Evolutionary conservation across 2,888 invertebrate genomes (phyloP), one percentile per base, ranked within the genome.

Genomic region (Rhaphigaster nebulosa): DNA sequence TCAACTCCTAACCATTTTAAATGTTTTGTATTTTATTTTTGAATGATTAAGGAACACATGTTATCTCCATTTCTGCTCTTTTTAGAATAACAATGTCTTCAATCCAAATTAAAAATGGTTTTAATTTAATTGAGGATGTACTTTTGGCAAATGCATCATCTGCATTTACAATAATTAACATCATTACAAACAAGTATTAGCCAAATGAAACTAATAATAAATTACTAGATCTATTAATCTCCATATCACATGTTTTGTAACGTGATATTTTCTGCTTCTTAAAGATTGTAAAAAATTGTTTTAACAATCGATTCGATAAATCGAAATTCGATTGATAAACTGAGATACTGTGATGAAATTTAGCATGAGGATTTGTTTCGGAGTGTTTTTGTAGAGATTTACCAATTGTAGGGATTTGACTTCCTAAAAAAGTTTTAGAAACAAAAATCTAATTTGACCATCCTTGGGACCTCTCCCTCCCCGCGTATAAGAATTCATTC

Each of bases 1-100:
- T 70, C 18, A 70, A 34, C 70, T 70, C 29, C 70, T 70, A 70
- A 65, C 65, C 65, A 65, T 65, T 12, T 29, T 70, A 5, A 70
- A 34, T 70, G 70, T 70, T 18, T 34, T 70, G 70, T 70, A 70
- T 70, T 70, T n/a, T 70, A 70, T 70, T 70, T 70, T 34, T 70
- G 18, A 70, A 70, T 34, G 34, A 29, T 18, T 34, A 18, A 70
- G 70, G 13, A 70, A 70, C 70, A 70, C 70, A 70, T 70, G 70
- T 70, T 70, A 70, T 34, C 70, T 70, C 70, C 70, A 70, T 70
- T 70, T 70, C 70, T 29, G n/a, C 12, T 34, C 12, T 23, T 5
- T n/a, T 3, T 60, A 23, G 15, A 70, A 34, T 70, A 29, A n/a
- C 1, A n/a, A 5, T 12, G 1, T 34, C n/a, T n/a, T n/a, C 12